Conservation (phyloP, 2,888 invertebrate genomes). For the Lithosia quadra region DNA sequence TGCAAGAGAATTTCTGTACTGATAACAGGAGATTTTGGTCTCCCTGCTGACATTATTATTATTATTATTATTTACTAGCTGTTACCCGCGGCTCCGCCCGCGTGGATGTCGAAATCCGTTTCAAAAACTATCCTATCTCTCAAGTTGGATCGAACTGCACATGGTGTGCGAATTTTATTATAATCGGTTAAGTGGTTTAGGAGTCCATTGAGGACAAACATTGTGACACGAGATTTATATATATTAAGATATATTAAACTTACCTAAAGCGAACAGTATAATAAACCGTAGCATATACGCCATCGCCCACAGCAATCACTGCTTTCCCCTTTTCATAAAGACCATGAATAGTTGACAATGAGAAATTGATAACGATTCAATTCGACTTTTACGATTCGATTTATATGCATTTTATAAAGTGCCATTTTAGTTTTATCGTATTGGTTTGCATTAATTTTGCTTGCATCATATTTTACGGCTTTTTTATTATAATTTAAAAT, state of each 20-base stretch:
- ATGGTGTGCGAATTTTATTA: too few species aligned
- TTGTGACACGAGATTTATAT: too few species aligned
- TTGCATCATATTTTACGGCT: neutral
- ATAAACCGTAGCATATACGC: constrained; percentile 23
- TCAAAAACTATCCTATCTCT: too few species aligned
- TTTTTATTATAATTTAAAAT: neutral
- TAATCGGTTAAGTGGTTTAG: too few species aligned
- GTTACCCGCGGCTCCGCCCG: too few species aligned
- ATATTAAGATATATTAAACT: constrained; percentile 28
- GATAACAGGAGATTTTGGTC: too few species aligned
- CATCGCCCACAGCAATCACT: constrained; percentile 39
- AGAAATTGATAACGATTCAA: constrained; percentile 40
- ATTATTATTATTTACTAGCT: too few species aligned
- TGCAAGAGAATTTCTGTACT: too few species aligned
- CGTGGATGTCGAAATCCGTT: too few species aligned
- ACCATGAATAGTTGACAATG: constrained; percentile 32
- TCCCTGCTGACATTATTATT: too few species aligned
- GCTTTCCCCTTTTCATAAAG: constrained; percentile 27
- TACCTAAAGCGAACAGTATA: constrained; percentile 38
- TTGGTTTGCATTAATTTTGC: neutral
- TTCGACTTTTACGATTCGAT: constrained; percentile 36
- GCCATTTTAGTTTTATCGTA: constrained; percentile 28
- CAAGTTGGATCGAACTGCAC: too few species aligned
- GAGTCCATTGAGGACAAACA: too few species aligned
- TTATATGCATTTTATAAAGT: constrained; percentile 26